Percentiles rank a stretch among this genome's conserved stretches.
Evolutionary conservation across 1,140 invertebrate genomes (phyloP).

Genomic region (Adoxophyes honmai): DNA sequence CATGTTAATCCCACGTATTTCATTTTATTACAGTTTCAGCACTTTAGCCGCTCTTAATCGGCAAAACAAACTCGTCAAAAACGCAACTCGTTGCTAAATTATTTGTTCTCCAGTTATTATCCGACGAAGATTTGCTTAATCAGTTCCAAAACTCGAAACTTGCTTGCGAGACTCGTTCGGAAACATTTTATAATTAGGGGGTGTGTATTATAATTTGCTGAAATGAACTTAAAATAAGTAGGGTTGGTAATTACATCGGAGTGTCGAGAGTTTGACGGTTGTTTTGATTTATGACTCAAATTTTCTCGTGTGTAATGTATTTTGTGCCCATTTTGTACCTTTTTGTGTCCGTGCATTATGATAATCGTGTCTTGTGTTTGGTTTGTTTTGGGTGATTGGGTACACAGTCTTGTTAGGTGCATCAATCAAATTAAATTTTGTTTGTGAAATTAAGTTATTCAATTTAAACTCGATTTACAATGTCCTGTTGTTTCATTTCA

Average conservation of each 20-base stretch:
- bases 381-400: background rate
- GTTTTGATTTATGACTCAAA: constrained; percentile 7
- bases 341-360: background rate
- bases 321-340: background rate
- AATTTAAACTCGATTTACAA: no score
- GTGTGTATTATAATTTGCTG: constrained; percentile 4
- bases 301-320: background rate
- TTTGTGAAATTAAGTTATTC: no score
- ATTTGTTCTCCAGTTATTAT: constrained; percentile 22
- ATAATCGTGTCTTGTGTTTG: background rate
- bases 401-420: background rate
- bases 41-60: no score
- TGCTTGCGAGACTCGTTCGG: background rate
- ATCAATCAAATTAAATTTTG: background rate
- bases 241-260: constrained; percentile 13
- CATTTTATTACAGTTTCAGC: no score
- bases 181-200: constrained; percentile 10
- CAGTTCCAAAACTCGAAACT: constrained; percentile 29
- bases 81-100: background rate
- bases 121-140: constrained; percentile 28
- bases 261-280: background rate
- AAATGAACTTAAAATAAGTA: constrained; percentile 10
- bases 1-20: no score
- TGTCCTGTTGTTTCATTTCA: no score
- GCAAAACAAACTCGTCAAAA: background rate